phyloP scores from a whole-genome alignment of 2,888 invertebrate genomes.

The Lordiphosa fenestrarum region DNA sequence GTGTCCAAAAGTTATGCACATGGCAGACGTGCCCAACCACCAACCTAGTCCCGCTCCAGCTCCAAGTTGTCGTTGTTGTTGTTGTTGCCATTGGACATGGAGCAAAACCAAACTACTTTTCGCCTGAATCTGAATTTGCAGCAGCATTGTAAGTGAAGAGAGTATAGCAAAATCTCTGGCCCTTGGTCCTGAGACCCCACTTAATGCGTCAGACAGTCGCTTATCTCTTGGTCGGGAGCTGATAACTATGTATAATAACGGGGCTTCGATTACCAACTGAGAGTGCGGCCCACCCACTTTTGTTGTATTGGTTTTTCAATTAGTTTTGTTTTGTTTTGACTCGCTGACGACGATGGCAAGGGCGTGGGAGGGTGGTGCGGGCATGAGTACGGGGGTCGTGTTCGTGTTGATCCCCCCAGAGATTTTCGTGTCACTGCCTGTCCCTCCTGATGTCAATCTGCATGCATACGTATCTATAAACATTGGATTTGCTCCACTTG shows the following conservation, averaged over 20 bases:
- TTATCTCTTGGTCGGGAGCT: slow-evolving; percentile 26
- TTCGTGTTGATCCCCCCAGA: slow-evolving; percentile 10
- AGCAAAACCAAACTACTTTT: slow-evolving; percentile 49
- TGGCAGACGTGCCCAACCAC: slow-evolving; percentile 23
- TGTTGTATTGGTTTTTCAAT: slow-evolving; percentile 67
- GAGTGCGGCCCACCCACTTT: slow-evolving; percentile 25
- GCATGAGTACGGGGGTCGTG: not conserved
- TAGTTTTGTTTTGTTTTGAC: slow-evolving; percentile 40
- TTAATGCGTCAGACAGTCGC: slow-evolving; percentile 17
- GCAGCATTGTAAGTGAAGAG: slow-evolving; percentile 71
- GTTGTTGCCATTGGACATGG: slow-evolving; percentile 57
- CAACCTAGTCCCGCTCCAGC: slow-evolving; percentile 10
- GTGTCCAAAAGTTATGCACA: slow-evolving; percentile 19
- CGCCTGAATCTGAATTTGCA: slow-evolving; percentile 77
- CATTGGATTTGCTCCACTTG: slow-evolving; percentile 49
- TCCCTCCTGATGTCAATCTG: slow-evolving; percentile 17
- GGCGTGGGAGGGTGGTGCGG: not conserved
- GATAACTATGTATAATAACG: slow-evolving; percentile 38
- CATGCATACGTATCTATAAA: slow-evolving; percentile 23
- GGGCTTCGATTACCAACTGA: slow-evolving; percentile 38
- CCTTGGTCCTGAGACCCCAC: not conserved
- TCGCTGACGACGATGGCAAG: slow-evolving; percentile 5
- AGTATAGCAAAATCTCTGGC: slow-evolving; percentile 1
- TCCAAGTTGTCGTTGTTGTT: slow-evolving; percentile 30
- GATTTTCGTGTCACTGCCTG: slow-evolving; percentile 8